Percentiles rank a stretch among this genome's conserved stretches.
Evolutionary conservation across 2,113 vertebrate species (phyloP).

Genomic region (Taxidea taxus): DNA sequence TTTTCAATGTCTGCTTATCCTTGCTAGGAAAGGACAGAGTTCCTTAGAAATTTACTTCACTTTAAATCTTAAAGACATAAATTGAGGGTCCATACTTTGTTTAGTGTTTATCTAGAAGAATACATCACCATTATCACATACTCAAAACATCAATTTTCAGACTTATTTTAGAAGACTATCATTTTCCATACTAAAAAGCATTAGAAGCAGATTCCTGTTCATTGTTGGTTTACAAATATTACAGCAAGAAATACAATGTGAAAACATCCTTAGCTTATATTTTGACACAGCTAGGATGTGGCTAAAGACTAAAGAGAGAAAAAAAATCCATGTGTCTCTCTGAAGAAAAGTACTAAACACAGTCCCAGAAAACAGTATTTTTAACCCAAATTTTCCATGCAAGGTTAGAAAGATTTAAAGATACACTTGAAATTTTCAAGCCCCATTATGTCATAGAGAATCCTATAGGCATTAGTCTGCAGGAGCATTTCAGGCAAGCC

Average conservation of each 20-base stretch:
- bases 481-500: background rate
- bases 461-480: background rate
- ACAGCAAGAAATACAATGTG: background rate
- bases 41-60: conserved; percentile 71
- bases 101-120: conserved; percentile 61
- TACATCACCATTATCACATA: conserved; percentile 51
- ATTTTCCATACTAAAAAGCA: conserved; percentile 26
- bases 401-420: background rate
- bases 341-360: background rate
- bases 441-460: background rate
- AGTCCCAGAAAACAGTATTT: conserved; percentile 19
- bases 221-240: conserved; percentile 13
- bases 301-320: background rate
- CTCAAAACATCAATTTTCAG: conserved; percentile 29
- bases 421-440: background rate
- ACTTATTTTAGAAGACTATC: conserved; percentile 44
- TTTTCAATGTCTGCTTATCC: conserved; percentile 65
- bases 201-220: background rate
- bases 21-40: conserved; percentile 68
- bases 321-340: background rate
- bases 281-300: background rate
- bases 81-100: conserved; percentile 49
- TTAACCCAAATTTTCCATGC: background rate
- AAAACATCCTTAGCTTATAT: background rate
- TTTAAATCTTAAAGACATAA: conserved; percentile 73